Evolutionary conservation across 2,797 vertebrate genomes (phyloP).

Genomic region (Allobates femoralis): DNA sequence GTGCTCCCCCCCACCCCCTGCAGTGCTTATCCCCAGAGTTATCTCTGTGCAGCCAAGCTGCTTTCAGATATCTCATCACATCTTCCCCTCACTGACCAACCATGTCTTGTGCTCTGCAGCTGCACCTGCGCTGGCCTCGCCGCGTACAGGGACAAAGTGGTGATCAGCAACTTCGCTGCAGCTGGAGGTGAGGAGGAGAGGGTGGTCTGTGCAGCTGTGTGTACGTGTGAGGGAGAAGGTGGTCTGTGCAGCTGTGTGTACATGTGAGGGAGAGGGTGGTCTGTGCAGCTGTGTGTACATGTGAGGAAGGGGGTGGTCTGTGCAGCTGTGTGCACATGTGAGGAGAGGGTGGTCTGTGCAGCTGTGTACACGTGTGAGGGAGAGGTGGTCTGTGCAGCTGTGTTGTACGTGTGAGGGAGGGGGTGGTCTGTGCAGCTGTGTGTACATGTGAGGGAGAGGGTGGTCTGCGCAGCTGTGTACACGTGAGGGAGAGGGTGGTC

Average conservation of each 20-base stretch:
- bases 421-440: neutral
- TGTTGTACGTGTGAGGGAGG: too few species aligned
- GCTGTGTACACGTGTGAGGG: neutral
- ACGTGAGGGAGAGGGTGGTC: slow-evolving; percentile 72
- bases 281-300: too few species aligned
- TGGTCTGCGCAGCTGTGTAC: neutral
- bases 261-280: neutral
- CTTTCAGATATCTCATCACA: too few species aligned
- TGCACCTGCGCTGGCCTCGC: slow-evolving; percentile 82
- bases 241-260: too few species aligned
- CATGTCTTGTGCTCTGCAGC: slow-evolving; percentile 71
- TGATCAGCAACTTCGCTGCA: slow-evolving; percentile 80
- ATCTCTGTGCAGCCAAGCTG: too few species aligned
- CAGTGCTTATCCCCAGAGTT: too few species aligned
- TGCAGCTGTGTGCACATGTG: too few species aligned
- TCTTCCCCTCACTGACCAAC: neutral
- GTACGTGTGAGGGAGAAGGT: too few species aligned
- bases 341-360: neutral
- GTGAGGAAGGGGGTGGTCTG: too few species aligned
- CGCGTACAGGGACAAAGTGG: slow-evolving; percentile 82
- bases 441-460: too few species aligned
- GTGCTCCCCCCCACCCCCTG: neutral
- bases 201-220: neutral
- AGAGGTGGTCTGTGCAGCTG: neutral
- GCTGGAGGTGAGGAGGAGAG: slow-evolving; percentile 84